Base-by-base conservation (phyloP, 2,797 vertebrate species). In the Platyrinchus mystaceus region DNA sequence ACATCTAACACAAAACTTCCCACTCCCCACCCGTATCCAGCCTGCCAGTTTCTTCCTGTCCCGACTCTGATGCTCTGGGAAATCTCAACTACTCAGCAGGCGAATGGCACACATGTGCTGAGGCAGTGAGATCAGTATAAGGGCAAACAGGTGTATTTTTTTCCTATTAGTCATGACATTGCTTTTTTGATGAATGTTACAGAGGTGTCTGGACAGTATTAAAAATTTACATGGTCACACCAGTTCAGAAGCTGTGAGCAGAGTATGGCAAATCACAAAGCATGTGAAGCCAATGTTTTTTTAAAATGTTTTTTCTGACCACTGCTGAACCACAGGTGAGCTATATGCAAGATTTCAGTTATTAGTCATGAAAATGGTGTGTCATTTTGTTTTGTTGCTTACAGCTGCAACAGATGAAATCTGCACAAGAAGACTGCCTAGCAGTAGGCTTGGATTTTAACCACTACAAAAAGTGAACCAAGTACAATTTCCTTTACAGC, bases 101-200 rank as follows among this genome's bases (percentile, higher is more conserved):
- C 8, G 6, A 52, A 50, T 1, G 13, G 52, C 3, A 2, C 78
- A 52, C 14, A 21, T 0, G 0, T 76, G 44, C 56, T 0, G 0
- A 87, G 34, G 28, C 67, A 67, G 21, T 18, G 26, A 90, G 32
- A 87, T 44, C 77, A 69, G 6, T 3, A 10, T 24, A 37, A 47
- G n/a, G 41, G 21, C 64, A 52, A 52, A 39, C 10, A 85, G 62
- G 73, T 77, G 18, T 24, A 34, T 37, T 75, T 80, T 80, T 66
- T 60, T 84, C 64, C 60, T 70, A 10, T 55, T 55, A 90, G 39
- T 67, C 47, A 22, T 10, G 52, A 79, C 55, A 28, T 13, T 34
- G 44, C 44, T 58, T 58, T 44, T 59, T 74, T 49, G 32, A 92
- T 6, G 2, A 80, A 81, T 39, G 26, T 27, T 63, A 56, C 49